Percentiles rank a stretch among this genome's conserved stretches.
Evolutionary conservation across 2,888 invertebrate species (phyloP).

Genomic region (Koerneria pararmatus): DNA sequence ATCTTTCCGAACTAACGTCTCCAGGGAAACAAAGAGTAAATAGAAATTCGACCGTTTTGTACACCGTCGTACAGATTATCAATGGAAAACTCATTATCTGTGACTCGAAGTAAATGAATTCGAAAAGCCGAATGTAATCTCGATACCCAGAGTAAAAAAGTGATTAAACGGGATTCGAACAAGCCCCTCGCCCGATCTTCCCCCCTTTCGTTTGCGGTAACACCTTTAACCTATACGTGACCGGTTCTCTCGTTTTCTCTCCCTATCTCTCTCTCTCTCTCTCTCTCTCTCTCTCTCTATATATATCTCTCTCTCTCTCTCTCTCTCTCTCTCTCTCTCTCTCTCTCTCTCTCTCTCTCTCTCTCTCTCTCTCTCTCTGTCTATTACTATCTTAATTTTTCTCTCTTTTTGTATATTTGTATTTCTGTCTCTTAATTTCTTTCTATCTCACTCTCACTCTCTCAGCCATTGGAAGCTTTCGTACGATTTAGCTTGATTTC

Average conservation of each 20-base stretch:
- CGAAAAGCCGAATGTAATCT: too few species aligned
- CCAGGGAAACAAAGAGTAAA: too few species aligned
- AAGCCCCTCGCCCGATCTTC: slow-evolving; percentile 5
- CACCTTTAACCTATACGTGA: not conserved
- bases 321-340: slow-evolving; percentile 2
- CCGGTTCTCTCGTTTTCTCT: not conserved
- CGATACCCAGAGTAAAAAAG: too few species aligned
- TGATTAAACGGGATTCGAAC: too few species aligned
- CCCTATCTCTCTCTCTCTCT: slow-evolving; percentile 10
- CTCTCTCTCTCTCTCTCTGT: slow-evolving; percentile 10
- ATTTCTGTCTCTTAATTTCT: not conserved
- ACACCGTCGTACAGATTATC: too few species aligned
- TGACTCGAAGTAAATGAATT: too few species aligned
- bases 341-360: slow-evolving; percentile 2
- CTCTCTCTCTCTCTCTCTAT: not conserved
- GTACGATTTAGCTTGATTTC: too few species aligned
- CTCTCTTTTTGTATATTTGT: not conserved
- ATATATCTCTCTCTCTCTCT: not conserved
- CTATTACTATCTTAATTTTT: slow-evolving; percentile 3
- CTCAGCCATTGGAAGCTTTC: not conserved
- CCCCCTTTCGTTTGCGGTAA: slow-evolving; percentile 6
- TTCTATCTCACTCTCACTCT: not conserved
- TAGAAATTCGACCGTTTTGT: too few species aligned
- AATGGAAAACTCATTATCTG: too few species aligned
- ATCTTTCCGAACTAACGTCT: too few species aligned